These are phyloP conservation scores for Anser brachyrhynchus DNA, from an alignment of 2,113 vertebrate species.

Conservation along the genomic window DNA sequence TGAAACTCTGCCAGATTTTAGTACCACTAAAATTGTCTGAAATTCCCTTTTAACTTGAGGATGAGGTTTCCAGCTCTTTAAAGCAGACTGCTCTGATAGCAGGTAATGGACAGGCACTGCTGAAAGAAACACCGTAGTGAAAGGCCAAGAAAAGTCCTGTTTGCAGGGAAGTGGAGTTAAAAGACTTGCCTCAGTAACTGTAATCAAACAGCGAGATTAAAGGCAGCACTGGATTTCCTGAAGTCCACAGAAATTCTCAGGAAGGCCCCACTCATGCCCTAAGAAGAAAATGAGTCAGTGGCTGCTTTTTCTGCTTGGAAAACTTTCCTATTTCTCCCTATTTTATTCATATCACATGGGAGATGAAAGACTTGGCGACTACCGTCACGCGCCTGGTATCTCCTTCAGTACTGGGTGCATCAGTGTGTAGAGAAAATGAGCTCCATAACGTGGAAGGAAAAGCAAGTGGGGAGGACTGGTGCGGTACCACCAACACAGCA, in stretches of 20 bases:
- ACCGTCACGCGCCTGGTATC: neutral
- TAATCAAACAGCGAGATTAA: constrained; percentile 48
- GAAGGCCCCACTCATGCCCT: neutral
- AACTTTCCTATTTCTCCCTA: neutral
- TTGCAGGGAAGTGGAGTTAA: constrained; percentile 54
- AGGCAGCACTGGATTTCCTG: constrained; percentile 20
- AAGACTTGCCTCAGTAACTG: constrained; percentile 34
- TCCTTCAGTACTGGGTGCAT: neutral
- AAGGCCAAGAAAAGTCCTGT: constrained; percentile 49
- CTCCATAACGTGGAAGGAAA: neutral
- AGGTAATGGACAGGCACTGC: constrained; percentile 42
- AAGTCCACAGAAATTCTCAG: constrained; percentile 45
- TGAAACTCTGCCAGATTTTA: constrained; percentile 49
- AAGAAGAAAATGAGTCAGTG: constrained; percentile 21
- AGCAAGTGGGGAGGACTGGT: neutral
- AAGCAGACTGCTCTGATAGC: constrained; percentile 3
- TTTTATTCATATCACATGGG: neutral
- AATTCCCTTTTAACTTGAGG: constrained; percentile 36
- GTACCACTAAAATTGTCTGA: constrained; percentile 4
- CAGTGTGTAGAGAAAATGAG: neutral
- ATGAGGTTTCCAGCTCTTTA: constrained; percentile 42
- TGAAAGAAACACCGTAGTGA: constrained; percentile 26
- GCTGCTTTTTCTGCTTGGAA: constrained; percentile 5
- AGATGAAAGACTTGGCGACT: constrained; percentile 13
- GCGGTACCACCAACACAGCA: neutral